Conservation (phyloP, 2,888 invertebrate species). For the Drosophila macrospina region DNA sequence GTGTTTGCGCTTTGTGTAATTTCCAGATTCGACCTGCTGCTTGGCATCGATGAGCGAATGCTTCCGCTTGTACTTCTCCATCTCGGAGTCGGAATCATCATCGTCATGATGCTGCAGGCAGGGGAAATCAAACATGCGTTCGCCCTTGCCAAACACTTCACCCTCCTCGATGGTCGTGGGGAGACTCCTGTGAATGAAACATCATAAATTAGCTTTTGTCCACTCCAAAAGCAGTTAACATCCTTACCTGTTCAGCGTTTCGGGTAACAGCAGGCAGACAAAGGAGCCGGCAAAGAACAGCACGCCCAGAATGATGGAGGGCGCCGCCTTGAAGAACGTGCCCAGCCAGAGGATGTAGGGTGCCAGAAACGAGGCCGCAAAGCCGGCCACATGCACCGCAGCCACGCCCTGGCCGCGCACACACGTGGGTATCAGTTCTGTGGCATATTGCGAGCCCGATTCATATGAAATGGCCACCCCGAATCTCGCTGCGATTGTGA, state of each 20-base stretch:
- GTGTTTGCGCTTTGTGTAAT: constrained; percentile 77
- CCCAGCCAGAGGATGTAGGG: constrained; percentile 87
- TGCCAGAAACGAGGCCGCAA: constrained; percentile 87
- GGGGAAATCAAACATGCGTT: constrained; percentile 86
- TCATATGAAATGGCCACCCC: constrained; percentile 88
- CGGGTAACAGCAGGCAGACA: constrained; percentile 87
- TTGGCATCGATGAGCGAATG: constrained; percentile 79
- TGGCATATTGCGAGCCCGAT: constrained; percentile 88
- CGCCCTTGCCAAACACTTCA: constrained; percentile 87
- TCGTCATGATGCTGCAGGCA: constrained; percentile 77
- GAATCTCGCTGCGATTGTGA: constrained; percentile 87
- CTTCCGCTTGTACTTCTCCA: constrained; percentile 81
- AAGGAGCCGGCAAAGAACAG: constrained; percentile 86
- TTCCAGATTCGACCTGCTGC: constrained; percentile 69
- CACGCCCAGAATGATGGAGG: constrained; percentile 87
- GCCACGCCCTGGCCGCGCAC: constrained; percentile 88
- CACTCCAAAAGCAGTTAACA: neutral
- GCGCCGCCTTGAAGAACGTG: constrained; percentile 86
- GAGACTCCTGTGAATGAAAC: constrained; percentile 83
- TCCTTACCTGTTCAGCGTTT: constrained; percentile 86
- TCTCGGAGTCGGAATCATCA: constrained; percentile 77
- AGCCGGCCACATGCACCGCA: constrained; percentile 88
- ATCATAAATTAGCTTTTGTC: neutral
- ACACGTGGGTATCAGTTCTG: constrained; percentile 88
- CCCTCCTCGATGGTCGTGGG: constrained; percentile 88